Evolutionary conservation across 2,888 invertebrate genomes (phyloP), one percentile per base, ranked within the genome.

Genomic region (Agonopterix subpropinquella): DNA sequence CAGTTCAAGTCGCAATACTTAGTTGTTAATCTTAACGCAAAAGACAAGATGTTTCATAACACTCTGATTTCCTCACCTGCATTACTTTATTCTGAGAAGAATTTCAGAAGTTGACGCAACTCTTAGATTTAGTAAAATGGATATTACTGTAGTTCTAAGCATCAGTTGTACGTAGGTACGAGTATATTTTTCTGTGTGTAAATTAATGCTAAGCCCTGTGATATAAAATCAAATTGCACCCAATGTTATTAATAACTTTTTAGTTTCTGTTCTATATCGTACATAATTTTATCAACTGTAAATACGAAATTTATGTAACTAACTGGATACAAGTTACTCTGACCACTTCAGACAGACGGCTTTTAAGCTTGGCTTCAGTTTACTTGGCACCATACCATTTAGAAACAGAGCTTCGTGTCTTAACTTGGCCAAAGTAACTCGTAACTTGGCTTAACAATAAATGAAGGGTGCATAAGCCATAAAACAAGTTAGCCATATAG

Each of bases 381-480:
- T 41, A 46, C 28, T 39, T 41, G 41, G 41, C 41, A 35, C 11
- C 8, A 28, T 28, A 28, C 18, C 28, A 28, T 5, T 28, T 28
- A 28, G 28, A 28, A 28, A 28, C 28, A 28, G 28, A 28, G 28
- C 28, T 28, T 28, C 28, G 28, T 28, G 28, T 28, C 39, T 10
- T 39, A 39, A 39, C 39, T 10, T 39, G 11, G 11, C 11, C 39
- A n/a, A 39, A 39, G 11, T 39, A 39, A n/a, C 39, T 39, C 39
- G 39, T 39, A 28, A 52, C 53, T 53, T 62, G 62, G 54, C 65
- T 64, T 56, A 61, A 58, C 65, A 62, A 48, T 54, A 59, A 67
- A 70, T 58, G 58, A 70, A 62, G 70, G 75, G 71, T 77, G 75
- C 73, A 70, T 64, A 67, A 65, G 79, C 79, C 80, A 81, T 80